A percentile compares a stretch with the other conserved stretches of the same genome.
Conservation (phyloP, 2,113 vertebrate species). For the Callospermophilus lateralis region DNA sequence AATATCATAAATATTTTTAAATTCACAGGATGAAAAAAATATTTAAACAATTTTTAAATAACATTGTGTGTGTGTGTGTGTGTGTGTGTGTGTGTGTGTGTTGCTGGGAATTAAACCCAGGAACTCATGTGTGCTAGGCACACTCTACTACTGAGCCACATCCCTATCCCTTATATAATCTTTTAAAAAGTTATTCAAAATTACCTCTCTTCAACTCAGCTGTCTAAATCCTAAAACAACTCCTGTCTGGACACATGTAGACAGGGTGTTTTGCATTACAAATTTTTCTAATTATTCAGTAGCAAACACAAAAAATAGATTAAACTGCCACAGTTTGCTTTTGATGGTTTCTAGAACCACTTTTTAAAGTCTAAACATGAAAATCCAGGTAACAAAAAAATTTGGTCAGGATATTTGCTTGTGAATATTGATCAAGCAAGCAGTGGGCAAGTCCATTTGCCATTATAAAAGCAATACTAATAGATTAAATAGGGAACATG, state of each 20-base stretch:
- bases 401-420: not conserved
- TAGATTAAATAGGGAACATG: not conserved
- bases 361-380: conserved; percentile 20
- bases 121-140: no score
- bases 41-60: not conserved
- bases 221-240: conserved; percentile 5
- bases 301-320: not conserved
- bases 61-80: not conserved
- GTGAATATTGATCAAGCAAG: not conserved
- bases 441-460: no score
- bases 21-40: not conserved
- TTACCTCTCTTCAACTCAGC: not conserved
- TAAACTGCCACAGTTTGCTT: not conserved
- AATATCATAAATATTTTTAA: not conserved
- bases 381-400: not conserved
- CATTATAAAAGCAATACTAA: not conserved
- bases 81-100: no score
- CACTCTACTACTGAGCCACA: no score
- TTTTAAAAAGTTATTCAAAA: conserved; percentile 15
- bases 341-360: not conserved
- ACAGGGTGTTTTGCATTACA: not conserved
- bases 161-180: no score
- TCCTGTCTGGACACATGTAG: not conserved
- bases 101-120: no score
- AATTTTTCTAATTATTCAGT: not conserved